These are phyloP conservation scores for Arctopsyche grandis DNA, from an alignment of 1,140 invertebrate genomes.

Conservation along the genomic window DNA sequence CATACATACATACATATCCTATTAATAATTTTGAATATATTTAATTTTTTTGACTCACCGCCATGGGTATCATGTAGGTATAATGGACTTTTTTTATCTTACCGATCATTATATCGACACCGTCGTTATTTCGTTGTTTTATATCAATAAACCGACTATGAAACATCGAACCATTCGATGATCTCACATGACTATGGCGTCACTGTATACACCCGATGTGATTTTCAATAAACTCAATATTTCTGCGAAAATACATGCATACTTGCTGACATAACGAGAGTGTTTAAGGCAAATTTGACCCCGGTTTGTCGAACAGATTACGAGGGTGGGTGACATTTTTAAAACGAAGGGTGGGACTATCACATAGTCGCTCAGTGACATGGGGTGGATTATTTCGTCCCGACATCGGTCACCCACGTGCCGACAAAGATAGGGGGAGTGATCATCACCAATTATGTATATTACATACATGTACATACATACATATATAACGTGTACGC, in stretches of 20 bases:
- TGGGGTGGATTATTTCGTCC: neutral
- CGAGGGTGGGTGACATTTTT: neutral
- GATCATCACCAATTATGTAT: conserved; percentile 11
- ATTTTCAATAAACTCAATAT: neutral
- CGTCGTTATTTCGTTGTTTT: neutral
- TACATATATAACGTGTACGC: too few relatives aligned
- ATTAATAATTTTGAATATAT: too few relatives aligned
- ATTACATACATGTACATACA: too few relatives aligned
- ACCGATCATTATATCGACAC: too few relatives aligned
- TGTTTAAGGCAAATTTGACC: neutral
- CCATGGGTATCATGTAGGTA: too few relatives aligned
- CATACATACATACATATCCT: too few relatives aligned
- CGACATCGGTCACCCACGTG: neutral
- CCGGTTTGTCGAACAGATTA: neutral
- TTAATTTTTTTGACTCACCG: too few relatives aligned
- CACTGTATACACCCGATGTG: neutral
- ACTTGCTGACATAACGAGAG: too few relatives aligned
- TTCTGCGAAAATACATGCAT: too few relatives aligned
- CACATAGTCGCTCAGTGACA: neutral
- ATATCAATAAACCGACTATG: conserved; percentile 5
- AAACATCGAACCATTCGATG: conserved; percentile 17
- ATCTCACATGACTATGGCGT: conserved; percentile 29
- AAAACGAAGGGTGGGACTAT: neutral
- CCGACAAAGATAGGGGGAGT: neutral
- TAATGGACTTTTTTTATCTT: too few relatives aligned